A percentile compares a stretch with the other conserved stretches of the same genome.
These are phyloP conservation scores for Tragelaphus scriptus DNA, from an alignment of 2,113 vertebrate species.

Conservation along the genomic window DNA sequence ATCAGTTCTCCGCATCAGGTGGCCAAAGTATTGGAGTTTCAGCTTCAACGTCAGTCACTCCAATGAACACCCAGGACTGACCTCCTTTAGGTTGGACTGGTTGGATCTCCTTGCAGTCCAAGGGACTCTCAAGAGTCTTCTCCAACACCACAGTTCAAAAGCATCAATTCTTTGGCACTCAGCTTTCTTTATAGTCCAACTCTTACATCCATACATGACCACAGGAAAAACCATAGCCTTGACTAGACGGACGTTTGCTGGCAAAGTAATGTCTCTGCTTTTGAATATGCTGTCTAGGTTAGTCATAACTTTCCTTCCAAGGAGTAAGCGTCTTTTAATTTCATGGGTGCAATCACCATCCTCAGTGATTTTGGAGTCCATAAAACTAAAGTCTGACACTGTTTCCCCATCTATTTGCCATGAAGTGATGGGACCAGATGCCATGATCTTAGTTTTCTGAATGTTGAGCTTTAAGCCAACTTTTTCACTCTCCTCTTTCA, in stretches of 20 bases:
- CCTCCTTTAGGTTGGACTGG: neutral
- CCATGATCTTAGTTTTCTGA: neutral
- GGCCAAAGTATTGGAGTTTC: neutral
- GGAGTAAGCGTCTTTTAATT: neutral
- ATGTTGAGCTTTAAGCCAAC: neutral
- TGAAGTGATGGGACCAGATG: neutral
- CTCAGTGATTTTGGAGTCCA: neutral
- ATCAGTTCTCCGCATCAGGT: neutral
- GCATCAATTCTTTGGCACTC: rapidly evolving
- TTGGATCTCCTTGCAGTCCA: neutral
- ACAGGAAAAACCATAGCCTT: neutral
- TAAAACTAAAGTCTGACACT: neutral
- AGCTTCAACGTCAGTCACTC: neutral
- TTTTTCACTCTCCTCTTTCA: neutral
- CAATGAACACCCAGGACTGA: neutral
- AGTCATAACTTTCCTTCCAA: neutral
- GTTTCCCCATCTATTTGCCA: neutral
- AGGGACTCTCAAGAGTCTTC: neutral
- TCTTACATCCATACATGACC: neutral
- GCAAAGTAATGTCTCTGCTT: neutral
- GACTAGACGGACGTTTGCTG: neutral
- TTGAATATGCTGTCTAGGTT: neutral
- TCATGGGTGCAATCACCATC: neutral
- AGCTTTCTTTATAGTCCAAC: neutral
- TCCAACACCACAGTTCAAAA: neutral